Percentiles rank a stretch among this genome's conserved stretches.
These are phyloP conservation scores for Melanargia galathea DNA, from an alignment of 2,888 invertebrate species.

Conservation along the genomic window DNA sequence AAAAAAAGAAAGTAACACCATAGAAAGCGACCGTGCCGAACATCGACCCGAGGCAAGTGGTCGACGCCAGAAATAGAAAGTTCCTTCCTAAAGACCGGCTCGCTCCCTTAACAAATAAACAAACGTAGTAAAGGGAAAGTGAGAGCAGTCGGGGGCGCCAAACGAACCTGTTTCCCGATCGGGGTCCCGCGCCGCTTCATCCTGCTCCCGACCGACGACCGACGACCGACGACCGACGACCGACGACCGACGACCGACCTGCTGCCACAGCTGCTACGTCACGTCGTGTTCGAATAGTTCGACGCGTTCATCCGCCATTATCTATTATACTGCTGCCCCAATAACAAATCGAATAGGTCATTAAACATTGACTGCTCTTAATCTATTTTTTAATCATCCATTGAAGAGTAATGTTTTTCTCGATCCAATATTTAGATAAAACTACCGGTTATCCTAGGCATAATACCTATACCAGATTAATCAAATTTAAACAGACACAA, in stretches of 20 bases:
- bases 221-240: too few relatives aligned
- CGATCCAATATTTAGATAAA: conserved; percentile 6
- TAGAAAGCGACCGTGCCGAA: conserved; percentile 76
- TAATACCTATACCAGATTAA: neutral
- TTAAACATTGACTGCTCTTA: conserved; percentile 50
- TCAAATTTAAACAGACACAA: conserved; percentile 16
- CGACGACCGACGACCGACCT: too few relatives aligned
- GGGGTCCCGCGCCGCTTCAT: conserved; percentile 43
- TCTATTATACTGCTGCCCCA: conserved; percentile 64
- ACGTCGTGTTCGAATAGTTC: conserved; percentile 42
- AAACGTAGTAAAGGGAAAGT: conserved; percentile 72
- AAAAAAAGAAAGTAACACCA: conserved; percentile 78
- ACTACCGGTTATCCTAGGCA: neutral
- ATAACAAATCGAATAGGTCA: conserved; percentile 63
- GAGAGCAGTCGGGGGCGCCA: conserved; percentile 68
- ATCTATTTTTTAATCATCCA: conserved; percentile 24
- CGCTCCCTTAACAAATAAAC: conserved; percentile 79
- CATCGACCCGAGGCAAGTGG: conserved; percentile 75
- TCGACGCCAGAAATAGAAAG: conserved; percentile 79
- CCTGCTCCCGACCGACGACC: conserved; percentile 40
- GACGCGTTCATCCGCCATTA: conserved; percentile 34
- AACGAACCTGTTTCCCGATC: conserved; percentile 65
- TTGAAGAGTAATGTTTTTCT: conserved; percentile 19
- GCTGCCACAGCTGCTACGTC: conserved; percentile 41
- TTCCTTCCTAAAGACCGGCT: conserved; percentile 69